Base-by-base conservation (phyloP, 1,140 invertebrate genomes). In the Cataglyphis hispanica region DNA sequence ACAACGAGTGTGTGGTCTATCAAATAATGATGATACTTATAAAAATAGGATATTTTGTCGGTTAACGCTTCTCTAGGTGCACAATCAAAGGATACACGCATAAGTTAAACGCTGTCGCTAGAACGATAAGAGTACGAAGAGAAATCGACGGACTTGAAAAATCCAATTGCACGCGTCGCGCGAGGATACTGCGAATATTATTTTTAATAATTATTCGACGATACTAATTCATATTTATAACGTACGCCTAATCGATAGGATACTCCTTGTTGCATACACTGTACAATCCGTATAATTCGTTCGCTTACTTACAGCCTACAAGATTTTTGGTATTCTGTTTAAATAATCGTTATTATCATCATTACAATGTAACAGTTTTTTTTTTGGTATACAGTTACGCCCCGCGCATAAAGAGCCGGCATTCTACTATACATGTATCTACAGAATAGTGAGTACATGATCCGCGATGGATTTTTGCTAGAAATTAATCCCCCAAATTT, bases 371-470 rank as follows among this genome's bases (percentile, higher is more conserved):
- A 93, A 94, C 93, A 94, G 94, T 91, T 92, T 87, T 89, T 92
- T 87, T 89, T 92, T 89, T 90, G 91, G 91, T 92, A 94, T 93
- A 94, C 91, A 93, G 92, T 92, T 93, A 93, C 91, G 91, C 90
- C 86, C 89, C 88, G 90, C 89, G 87, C 88, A 60, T 87, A 66
- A 86, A 92, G 90, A 91, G 25, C 67, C 53, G 91, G 92, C 61
- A 91, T 91, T 93, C 93, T 94, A 94, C 93, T 94, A 94, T 95
- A 95, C 94, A 95, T 90, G 86, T 95, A 95, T 95, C 94, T 95
- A 95, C 94, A 95, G 92, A 91, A 91, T 93, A 93, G 88, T 93
- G 91, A 92, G 92, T 93, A 91, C 89, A 81, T 76, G 86, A 91
- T 92, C 84, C 90, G 78, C 90, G 86, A 61, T 80, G 86, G 91